Evolutionary conservation across 92 coral and sea anemone species (phyloP), one percentile per base, ranked within the genome.

Genomic region (Umimayanthus kanabou): DNA sequence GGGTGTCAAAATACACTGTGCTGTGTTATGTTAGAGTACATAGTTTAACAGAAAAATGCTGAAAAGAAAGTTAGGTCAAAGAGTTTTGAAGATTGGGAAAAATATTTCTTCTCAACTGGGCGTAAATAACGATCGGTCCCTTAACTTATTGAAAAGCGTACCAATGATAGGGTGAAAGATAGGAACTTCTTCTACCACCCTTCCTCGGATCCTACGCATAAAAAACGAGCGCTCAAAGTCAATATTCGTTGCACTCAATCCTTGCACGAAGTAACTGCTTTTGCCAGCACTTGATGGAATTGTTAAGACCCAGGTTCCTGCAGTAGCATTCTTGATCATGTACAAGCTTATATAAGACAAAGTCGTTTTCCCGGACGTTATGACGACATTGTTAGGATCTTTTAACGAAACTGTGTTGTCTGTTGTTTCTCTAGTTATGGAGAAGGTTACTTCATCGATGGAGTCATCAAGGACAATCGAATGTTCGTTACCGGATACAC

Each of bases 261-360:
- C 93, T 76, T 89, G 94, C 58, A 94, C 98, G 81, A 76, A 91
- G 88, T 89, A 96, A 22, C 90, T 93, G 74, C 92, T 91, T 13
- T 87, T 85, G 5, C 97, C 96, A 57, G 89, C 89, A 25, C 74
- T 47, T 0, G 89, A 83, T 7, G 97, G 93, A 15, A 94, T 90
- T 39, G 57, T 82, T 29, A 96, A 90, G 6, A 90, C 91, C 98
- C 98, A 96, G 92, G 88, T 87, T 25, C 98, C 98, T 16, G 74
- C 89, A 37, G 58, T 88, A 20, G 98, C 96, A 69, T 91, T 87
- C 57, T 74, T 73, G 80, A 96, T 86, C 84, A 93, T 88, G 77
- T 91, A 96, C 73, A 96, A 84, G 5, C 89, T 84, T 49, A 93
- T 90, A 84, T 88, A 85, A 22, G 94, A 89, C 80, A 95, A 82